Evolutionary conservation across 1,140 invertebrate genomes (phyloP), one percentile per base, ranked within the genome.

Genomic region (Venustaconcha ellipsiformis): DNA sequence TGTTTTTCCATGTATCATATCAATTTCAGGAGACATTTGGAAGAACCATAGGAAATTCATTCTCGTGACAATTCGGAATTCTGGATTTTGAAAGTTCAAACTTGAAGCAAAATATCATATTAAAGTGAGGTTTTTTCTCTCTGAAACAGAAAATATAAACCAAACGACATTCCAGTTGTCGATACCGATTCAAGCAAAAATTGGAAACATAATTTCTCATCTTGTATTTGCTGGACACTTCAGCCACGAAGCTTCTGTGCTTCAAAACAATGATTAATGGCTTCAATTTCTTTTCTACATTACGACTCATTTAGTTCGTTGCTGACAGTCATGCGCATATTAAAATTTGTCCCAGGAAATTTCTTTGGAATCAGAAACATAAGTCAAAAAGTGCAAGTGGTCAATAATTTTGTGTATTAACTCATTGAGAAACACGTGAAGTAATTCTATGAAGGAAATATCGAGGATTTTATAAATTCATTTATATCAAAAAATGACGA

Each of bases 71-170:
- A 17, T 76, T 20, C 66, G 71, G 67, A 57, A 76, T 60, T 76
- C 71, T 57, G 69, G 74, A 37, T 72, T 72, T 65, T 70, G 76
- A 13, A 72, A 72, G 63, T 68, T 18, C n/a, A 72, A 62, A 56
- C 65, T 72, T 26, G 70, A 72, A 56, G 26, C 17, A 14, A 72
- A 66, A 58, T 63, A 72, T 13, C 70, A 78, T 2, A 70, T 67
- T 26, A 64, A 78, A 62, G 60, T 60, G 23, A 18, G 20, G 30
- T 3, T n/a, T 1, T 57, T 72, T 6, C 2, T 72, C 4, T 30
- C 59, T 26, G 76, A 72, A 67, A 62, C 68, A 62, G 20, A 68
- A 57, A 57, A 59, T 15, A 1, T n/a, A n/a, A 64, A 57, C 30
- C 70, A 63, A 62, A 57, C 65, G 58, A 48, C 74, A 14, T 76